A percentile compares a stretch with the other conserved stretches of the same genome.
Evolutionary conservation across 2,797 vertebrate genomes (phyloP).

Genomic region (Eulemur mongoz): DNA sequence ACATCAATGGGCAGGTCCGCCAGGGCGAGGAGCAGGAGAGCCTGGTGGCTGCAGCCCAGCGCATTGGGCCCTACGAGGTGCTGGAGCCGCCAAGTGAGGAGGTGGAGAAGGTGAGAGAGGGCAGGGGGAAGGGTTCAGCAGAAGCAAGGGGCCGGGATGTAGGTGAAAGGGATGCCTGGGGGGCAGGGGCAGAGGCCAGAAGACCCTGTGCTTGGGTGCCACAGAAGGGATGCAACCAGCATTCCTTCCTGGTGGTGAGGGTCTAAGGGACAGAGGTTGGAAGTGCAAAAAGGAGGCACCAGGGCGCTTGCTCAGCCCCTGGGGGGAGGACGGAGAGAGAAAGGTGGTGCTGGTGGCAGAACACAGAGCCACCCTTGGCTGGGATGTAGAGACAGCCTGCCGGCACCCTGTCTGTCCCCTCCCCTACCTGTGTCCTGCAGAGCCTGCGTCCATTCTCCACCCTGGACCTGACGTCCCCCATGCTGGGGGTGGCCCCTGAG

Average conservation of each 20-base stretch:
- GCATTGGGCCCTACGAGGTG: slow-evolving; percentile 89
- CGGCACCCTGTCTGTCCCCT: background rate
- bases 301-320: background rate
- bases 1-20: slow-evolving; percentile 88
- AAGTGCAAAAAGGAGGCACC: background rate
- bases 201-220: background rate
- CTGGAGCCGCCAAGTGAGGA: slow-evolving; percentile 89
- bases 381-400: background rate
- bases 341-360: background rate
- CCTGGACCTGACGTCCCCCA: slow-evolving; percentile 87
- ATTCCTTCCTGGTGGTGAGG: background rate
- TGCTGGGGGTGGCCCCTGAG: slow-evolving; percentile 83
- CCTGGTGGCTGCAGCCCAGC: slow-evolving; percentile 84
- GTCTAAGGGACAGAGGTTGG: background rate
- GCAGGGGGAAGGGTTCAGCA: slow-evolving; percentile 68
- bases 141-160: slow-evolving; percentile 72
- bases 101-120: slow-evolving; percentile 88
- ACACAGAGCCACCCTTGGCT: background rate
- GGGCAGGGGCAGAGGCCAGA: background rate
- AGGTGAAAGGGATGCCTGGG: background rate
- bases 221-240: background rate
- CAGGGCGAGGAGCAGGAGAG: slow-evolving; percentile 86
- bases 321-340: background rate
- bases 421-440: slow-evolving; percentile 75
- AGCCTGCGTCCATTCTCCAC: slow-evolving; percentile 84